Base-by-base conservation (phyloP, 1,140 invertebrate species). In the Orchestia grillus region DNA sequence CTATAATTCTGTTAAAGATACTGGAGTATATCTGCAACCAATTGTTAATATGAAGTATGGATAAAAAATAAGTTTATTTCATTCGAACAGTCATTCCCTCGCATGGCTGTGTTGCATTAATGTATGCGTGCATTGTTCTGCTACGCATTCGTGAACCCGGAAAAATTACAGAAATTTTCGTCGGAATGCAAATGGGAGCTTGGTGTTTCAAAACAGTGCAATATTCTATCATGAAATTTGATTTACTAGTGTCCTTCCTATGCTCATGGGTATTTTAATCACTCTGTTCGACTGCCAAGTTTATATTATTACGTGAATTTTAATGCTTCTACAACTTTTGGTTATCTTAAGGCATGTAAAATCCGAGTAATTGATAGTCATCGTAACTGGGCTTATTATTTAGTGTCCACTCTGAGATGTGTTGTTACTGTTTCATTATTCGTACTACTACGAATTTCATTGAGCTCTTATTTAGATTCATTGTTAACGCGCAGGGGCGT, bases 401-500 rank as follows among this genome's bases (percentile, higher is more conserved):
- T 77, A 19, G 15, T 77, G 28, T 36, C 15, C 11, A 77, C 62
- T 77, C 28, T 3, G 1, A 23, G 62, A 36, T 23, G 36, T n/a
- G n/a, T n/a, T n/a, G n/a, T n/a, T n/a, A n/a, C n/a, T n/a, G n/a
- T n/a, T n/a, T n/a, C n/a, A n/a, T n/a, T n/a, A n/a, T n/a, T n/a
- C n/a, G n/a, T n/a, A n/a, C n/a, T n/a, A n/a, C n/a, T n/a, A n/a
- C n/a, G n/a, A n/a, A n/a, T n/a, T n/a, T n/a, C n/a, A n/a, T n/a
- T n/a, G n/a, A n/a, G n/a, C n/a, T n/a, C n/a, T n/a, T n/a, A n/a
- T n/a, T n/a, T n/a, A n/a, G n/a, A n/a, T n/a, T n/a, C 8, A 42
- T 90, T 90, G 88, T 96, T 96, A 97, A n/a, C n/a, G n/a, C 92
- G 96, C 97, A 95, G 97, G 97, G 88, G 88, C 42, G 77, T 97